Evolutionary conservation across 2,888 invertebrate genomes (phyloP), one percentile per base, ranked within the genome.

Genomic region (Chrysolina americana): DNA sequence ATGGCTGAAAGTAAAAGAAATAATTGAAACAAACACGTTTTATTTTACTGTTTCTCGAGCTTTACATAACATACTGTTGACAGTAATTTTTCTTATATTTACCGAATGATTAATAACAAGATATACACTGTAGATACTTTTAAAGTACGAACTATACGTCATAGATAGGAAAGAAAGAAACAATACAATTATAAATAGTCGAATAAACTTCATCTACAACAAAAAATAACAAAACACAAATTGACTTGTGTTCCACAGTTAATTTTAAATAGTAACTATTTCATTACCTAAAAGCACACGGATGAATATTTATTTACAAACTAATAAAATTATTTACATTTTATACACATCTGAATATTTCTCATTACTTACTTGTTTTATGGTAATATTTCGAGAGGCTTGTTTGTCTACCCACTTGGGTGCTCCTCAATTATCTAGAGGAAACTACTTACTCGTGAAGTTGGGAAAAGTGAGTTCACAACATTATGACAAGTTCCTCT

Each of bases 11-110:
- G 66, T 63, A 53, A 78, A 64, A 53, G 69, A 48, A n/a, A 56
- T 21, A 72, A 56, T 76, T 82, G 78, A 84, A 85, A 85, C 85
- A 85, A 84, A 83, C 83, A 84, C 84, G 81, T 82, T 84, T 84
- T 85, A 85, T 79, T 83, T 21, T 19, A 53, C 53, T 53, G 53
- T 53, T 53, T 53, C 53, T 53, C 53, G 19, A 53, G 19, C 53
- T 53, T 85, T 84, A 84, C 83, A 85, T 86, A 86, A 85, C 85
- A 84, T 84, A 84, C 81, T 78, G 81, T 85, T 78, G 85, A 86
- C 85, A 86, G 79, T 82, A 81, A 76, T 77, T 80, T 75, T 64
- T 78, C 80, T 83, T 82, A 75, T 75, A 76, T 81, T 76, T 78
- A 78, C 76, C 74, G 80, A 80, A 77, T 78, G 78, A 78, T 76